Percentiles rank a stretch among this genome's conserved stretches.
Evolutionary conservation across 2,888 invertebrate genomes (phyloP).

Genomic region (Trichopoda pennipes): DNA sequence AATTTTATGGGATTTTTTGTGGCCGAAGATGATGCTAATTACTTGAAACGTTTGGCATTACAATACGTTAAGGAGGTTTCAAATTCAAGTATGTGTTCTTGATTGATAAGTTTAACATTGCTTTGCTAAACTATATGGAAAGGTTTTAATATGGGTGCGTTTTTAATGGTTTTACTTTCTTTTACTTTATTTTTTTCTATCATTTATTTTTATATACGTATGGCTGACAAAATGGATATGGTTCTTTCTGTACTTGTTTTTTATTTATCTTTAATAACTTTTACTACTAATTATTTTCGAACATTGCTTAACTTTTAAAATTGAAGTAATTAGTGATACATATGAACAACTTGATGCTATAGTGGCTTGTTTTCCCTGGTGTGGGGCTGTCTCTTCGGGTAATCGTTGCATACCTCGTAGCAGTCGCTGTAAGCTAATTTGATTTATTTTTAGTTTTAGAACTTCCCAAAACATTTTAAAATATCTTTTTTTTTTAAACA

Average conservation of each 20-base stretch:
- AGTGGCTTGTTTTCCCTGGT: constrained; percentile 90
- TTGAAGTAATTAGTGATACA: constrained; percentile 83
- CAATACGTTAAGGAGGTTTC: constrained; percentile 91
- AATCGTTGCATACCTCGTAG: constrained; percentile 84
- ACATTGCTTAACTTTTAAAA: constrained; percentile 28
- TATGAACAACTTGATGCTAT: constrained; percentile 89
- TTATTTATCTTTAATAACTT: background rate
- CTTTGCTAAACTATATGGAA: constrained; percentile 52
- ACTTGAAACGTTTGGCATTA: constrained; percentile 88
- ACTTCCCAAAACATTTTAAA: constrained; percentile 1
- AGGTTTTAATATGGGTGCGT: constrained; percentile 62
- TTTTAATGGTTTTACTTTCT: constrained; percentile 61
- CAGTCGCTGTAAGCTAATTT: constrained; percentile 83
- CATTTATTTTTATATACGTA: constrained; percentile 40
- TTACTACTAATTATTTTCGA: constrained; percentile 45
- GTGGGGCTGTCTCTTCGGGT: constrained; percentile 83
- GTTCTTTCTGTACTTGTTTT: constrained; percentile 12
- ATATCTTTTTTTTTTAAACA: constrained; percentile 4
- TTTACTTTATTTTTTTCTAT: constrained; percentile 29
- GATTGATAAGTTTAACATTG: constrained; percentile 28
- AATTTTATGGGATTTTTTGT: constrained; percentile 96
- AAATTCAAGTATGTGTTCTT: constrained; percentile 84
- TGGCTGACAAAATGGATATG: constrained; percentile 55
- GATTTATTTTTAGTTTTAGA: constrained; percentile 9
- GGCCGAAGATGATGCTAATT: constrained; percentile 90